These are phyloP conservation scores for Anomalospiza imberbis DNA, from an alignment of 2,797 vertebrate species.

Conservation along the genomic window DNA sequence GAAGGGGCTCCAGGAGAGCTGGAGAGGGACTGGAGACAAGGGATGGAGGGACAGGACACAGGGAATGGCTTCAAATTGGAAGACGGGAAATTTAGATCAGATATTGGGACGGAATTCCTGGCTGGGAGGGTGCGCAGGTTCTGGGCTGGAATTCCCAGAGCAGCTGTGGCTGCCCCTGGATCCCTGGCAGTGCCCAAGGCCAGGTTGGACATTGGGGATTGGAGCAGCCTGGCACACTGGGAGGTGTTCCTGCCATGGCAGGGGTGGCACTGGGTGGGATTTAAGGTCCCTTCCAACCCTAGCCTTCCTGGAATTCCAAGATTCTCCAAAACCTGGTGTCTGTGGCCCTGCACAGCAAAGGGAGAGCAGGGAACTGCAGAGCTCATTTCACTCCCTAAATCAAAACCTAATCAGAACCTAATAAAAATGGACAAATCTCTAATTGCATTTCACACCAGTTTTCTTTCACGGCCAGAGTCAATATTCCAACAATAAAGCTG, in stretches of 20 bases:
- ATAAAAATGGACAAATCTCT: background rate
- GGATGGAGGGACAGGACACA: background rate
- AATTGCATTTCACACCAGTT: accelerated
- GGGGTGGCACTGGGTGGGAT: accelerated
- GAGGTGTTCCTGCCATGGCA: background rate
- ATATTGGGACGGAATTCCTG: background rate
- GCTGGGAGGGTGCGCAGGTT: background rate
- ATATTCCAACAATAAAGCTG: background rate
- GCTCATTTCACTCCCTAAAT: background rate
- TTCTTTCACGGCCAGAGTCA: background rate
- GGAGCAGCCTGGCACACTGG: background rate
- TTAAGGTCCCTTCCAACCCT: accelerated
- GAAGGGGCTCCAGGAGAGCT: background rate
- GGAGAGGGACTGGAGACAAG: background rate
- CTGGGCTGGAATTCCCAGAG: background rate
- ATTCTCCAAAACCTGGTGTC: accelerated
- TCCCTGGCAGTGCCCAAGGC: background rate
- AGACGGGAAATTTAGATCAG: accelerated
- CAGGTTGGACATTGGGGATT: background rate
- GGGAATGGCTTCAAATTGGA: accelerated
- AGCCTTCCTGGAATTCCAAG: background rate
- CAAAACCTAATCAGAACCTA: background rate
- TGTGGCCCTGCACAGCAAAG: background rate
- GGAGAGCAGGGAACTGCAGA: background rate
- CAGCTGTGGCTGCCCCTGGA: background rate